Percentiles rank a stretch among this genome's conserved stretches.
Conservation (phyloP, 2,888 invertebrate species). For the Lasioglossum oenotherae region DNA sequence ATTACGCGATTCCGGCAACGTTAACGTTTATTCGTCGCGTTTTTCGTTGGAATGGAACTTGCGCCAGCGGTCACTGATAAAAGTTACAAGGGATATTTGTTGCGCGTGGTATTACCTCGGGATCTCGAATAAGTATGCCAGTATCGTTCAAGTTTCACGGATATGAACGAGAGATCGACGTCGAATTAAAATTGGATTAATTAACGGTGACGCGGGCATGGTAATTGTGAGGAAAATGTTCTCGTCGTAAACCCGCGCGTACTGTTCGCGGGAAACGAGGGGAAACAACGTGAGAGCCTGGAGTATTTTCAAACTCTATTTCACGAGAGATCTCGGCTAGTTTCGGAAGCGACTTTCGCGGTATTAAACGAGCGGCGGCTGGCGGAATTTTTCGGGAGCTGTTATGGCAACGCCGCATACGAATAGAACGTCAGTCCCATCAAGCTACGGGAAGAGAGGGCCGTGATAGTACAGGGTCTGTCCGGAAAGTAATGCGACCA, state of each 20-base stretch:
- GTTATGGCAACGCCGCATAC: no score
- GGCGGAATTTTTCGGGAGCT: no score
- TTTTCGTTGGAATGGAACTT: neutral
- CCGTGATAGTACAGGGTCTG: no score
- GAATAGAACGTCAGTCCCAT: no score
- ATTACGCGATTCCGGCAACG: neutral
- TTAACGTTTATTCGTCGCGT: neutral
- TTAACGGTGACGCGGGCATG: neutral
- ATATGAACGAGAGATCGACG: neutral
- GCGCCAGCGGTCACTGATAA: neutral
- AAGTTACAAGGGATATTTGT: neutral
- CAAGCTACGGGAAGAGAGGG: no score
- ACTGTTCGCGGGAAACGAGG: neutral
- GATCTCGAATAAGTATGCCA: neutral
- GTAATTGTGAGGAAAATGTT: neutral
- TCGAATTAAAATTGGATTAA: neutral
- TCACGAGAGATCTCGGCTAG: neutral
- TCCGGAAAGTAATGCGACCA: no score
- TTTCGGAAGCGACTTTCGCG: no score
- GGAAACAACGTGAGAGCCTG: neutral
- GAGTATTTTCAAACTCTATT: neutral
- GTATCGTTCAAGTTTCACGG: neutral
- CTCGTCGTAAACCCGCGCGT: neutral
- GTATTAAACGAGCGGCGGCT: no score
- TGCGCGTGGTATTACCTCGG: neutral